Evolutionary conservation across 2,113 vertebrate genomes (phyloP), one percentile per base, ranked within the genome.

Genomic region (Apodemus speciosus): DNA sequence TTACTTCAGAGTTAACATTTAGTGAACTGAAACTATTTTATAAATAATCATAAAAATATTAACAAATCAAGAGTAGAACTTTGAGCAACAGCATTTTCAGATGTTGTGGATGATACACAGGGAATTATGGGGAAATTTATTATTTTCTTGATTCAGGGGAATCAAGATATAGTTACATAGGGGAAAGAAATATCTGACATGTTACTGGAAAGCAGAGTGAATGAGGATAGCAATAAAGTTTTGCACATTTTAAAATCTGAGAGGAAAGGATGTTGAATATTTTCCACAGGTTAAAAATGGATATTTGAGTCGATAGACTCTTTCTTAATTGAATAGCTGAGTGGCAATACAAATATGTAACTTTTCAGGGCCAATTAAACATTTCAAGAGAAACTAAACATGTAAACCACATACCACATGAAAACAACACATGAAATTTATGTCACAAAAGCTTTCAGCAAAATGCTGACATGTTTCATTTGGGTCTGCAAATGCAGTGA

Each of bases 101-200:
- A 14, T 4, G 2, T 14, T 40, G 35, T 9, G 0, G 13, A 35
- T 38, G 4, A 38, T 4, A 14, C 23, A 3, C 18, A 15, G 1
- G 14, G 15, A 21, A 2, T 71, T 64, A 27, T 27, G 0, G 8
- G 9, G 49, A 85, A 2, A 14, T 58, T 35, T 35, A 4, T 35
- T 38, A 25, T 43, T n/a, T n/a, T n/a, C n/a, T n/a, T n/a, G n/a
- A n/a, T n/a, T 68, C n/a, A 68, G 11, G 43, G 21, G 5, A 4
- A 3, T 43, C 16, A 16, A 53, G 3, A 7, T 38, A 11, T 6
- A 4, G 18, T 9, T 38, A 56, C 2, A 43, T 30, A 76, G 46
- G 46, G 43, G 3, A 14, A 46, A 2, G 8, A 27, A 21, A 46
- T 46, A 18, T 62, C 43, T n/a, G 27, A 0, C 15, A 9, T 58